Evolutionary conservation across 2,797 vertebrate genomes (phyloP).

Genomic region (Tarsius wallacei): DNA sequence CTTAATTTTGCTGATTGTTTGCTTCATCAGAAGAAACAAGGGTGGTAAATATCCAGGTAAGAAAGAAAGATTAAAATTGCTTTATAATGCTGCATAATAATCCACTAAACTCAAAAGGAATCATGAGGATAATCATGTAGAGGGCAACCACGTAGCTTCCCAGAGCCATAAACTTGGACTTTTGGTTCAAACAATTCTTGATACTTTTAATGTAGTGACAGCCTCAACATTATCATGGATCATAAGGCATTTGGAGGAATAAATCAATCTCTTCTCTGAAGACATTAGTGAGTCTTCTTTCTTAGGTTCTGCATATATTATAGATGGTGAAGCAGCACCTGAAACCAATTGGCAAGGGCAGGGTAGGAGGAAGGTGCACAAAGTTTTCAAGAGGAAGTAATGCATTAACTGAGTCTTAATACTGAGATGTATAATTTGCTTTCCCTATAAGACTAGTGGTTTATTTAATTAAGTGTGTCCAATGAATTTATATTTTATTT

Average conservation of each 20-base stretch:
- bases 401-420: neutral
- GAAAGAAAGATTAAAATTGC: constrained; percentile 64
- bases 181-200: constrained; percentile 2
- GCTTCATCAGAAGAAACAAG: constrained; percentile 99
- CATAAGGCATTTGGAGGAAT: neutral
- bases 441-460: neutral
- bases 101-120: neutral
- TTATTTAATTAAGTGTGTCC: neutral
- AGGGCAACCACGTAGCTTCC: neutral
- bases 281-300: neutral
- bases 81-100: neutral
- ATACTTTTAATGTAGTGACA: neutral
- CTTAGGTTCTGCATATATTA: neutral
- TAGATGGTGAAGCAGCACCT: neutral
- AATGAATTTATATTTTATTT: constrained; percentile 38
- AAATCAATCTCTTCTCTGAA: neutral
- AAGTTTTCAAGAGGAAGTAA: neutral
- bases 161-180: neutral
- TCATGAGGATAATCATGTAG: neutral
- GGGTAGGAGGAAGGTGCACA: neutral
- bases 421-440: neutral
- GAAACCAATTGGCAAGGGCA: neutral
- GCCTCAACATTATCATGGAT: neutral
- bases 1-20: constrained; percentile 98
- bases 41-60: constrained; percentile 99